Percentiles rank a stretch among this genome's conserved stretches.
Conservation (phyloP, 2,113 vertebrate species). For the Kryptolebias marmoratus region DNA sequence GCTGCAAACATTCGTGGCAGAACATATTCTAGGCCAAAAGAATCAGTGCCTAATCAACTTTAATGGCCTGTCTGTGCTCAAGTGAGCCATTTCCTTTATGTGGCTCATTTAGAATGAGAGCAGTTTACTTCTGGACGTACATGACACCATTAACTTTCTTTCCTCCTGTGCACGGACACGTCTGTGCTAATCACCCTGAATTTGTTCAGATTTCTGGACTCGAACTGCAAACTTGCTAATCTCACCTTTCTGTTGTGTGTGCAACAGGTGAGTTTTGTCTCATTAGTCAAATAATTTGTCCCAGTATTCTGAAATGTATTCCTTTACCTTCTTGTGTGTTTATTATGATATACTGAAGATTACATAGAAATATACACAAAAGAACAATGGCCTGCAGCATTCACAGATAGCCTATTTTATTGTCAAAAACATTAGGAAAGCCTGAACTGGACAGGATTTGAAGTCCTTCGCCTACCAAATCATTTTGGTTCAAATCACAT, state of each 20-base stretch:
- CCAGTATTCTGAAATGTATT: background rate
- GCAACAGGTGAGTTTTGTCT: constrained; percentile 20
- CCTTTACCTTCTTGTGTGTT: background rate
- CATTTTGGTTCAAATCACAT: background rate
- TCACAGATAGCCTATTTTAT: background rate
- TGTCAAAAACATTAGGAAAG: background rate
- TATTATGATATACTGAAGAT: background rate
- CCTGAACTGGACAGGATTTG: background rate
- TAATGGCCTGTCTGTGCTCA: constrained; percentile 41
- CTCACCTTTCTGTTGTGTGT: constrained; percentile 7
- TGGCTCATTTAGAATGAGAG: constrained; percentile 51
- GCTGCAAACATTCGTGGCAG: constrained; percentile 27
- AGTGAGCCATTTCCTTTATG: constrained; percentile 56
- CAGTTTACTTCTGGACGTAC: constrained; percentile 25
- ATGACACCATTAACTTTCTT: constrained; percentile 39
- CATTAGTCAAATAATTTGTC: constrained; percentile 1
- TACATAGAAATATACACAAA: background rate
- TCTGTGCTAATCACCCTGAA: constrained; percentile 45
- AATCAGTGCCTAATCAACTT: constrained; percentile 44
- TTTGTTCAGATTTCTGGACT: constrained; percentile 16
- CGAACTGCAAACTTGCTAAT: constrained; percentile 2
- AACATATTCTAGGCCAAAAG: constrained; percentile 36
- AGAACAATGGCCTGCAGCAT: background rate
- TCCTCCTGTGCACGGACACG: constrained; percentile 32
- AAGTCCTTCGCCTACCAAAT: background rate